Evolutionary conservation across 1,140 invertebrate genomes (phyloP).

Genomic region (Ostrea denselamellosa): DNA sequence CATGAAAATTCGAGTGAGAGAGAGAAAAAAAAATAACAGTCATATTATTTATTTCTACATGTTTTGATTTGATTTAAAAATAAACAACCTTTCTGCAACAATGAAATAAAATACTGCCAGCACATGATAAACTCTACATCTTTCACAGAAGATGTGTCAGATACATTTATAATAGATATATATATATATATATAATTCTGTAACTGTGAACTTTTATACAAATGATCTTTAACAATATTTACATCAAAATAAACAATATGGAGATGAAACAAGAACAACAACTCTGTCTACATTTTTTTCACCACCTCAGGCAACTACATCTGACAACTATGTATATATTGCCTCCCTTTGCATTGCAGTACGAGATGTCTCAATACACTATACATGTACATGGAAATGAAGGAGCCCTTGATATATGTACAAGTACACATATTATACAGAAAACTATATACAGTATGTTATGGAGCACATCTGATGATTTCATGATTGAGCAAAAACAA

Average conservation of each 20-base stretch:
- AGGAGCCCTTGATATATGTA: neutral
- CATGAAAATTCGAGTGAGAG: neutral
- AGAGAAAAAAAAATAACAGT: constrained; percentile 10
- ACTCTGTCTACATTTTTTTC: neutral
- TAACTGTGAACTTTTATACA: constrained; percentile 10
- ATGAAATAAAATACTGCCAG: constrained; percentile 32
- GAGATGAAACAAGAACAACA: neutral
- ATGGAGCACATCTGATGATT: neutral
- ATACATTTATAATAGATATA: constrained; percentile 4
- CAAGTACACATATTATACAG: neutral
- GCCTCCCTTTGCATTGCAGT: neutral
- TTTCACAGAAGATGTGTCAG: neutral
- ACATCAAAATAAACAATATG: constrained; percentile 22
- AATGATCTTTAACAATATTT: constrained; percentile 14
- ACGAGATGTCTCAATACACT: neutral
- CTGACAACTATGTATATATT: neutral
- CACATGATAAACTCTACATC: constrained; percentile 9
- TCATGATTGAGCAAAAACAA: constrained; percentile 8
- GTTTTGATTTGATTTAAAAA: constrained; percentile 25
- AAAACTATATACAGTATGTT: neutral
- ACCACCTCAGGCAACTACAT: neutral
- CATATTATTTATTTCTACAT: neutral
- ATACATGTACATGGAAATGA: neutral
- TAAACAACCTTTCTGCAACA: constrained; percentile 27
- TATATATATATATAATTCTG: neutral